Evolutionary conservation across 2,113 vertebrate genomes (phyloP), one percentile per base, ranked within the genome.

Genomic region (Pseudopipra pipra): DNA sequence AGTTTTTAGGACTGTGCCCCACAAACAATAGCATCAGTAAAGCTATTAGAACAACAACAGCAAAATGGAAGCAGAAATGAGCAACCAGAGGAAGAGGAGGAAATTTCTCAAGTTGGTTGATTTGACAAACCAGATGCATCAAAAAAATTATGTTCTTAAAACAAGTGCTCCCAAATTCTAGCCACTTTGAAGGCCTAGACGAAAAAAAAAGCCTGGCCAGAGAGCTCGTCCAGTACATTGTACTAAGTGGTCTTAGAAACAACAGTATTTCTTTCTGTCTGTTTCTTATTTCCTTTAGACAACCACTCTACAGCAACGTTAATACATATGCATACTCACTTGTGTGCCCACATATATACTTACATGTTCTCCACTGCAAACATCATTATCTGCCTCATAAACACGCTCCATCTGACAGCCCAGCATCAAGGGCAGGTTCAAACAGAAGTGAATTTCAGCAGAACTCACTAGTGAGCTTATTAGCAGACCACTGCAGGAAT

Each of bases 381-480:
- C 85, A 94, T 90, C 96, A 95, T 93, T 96, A 94, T 92, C 79
- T 78, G 59, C 81, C 82, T 91, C 93, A 88, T 65, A 93, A 94
- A 91, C 81, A 85, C 0, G 12, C 35, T 88, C 70, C 94, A 71
- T 94, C 88, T 96, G 94, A 94, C 74, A 97, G 90, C 37, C 16
- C 39, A 11, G 51, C 82, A 91, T 93, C 93, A 96, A 95, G 91
- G 78, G 85, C 96, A 92, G 63, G 83, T 89, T 91, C 89, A 97
- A 95, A 93, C 92, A 76, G 84, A 90, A 92, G 65, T 8, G n/a
- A 87, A 77, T 79, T 96, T 85, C 94, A 93, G 93, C 85, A 93
- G 77, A 95, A 96, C 83, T 95, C 95, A 97, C 76, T 92, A 92
- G 81, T 91, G 94, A 96, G 95, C 85, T 93, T 95, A 92, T 95